phyloP scores from a whole-genome alignment of 2,113 vertebrate species.

The Plecturocebus donacophilus region DNA sequence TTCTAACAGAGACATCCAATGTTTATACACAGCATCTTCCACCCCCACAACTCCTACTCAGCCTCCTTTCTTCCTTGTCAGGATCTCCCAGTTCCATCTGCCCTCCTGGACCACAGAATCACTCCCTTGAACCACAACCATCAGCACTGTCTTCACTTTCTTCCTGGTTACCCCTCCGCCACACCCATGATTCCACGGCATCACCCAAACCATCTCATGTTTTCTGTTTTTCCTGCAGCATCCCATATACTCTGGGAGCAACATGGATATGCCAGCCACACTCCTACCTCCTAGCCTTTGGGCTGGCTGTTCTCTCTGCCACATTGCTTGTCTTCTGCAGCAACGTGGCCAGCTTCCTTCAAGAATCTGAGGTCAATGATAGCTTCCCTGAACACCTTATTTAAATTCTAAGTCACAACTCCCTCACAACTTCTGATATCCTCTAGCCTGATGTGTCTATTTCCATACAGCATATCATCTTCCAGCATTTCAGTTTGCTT shows the following conservation, averaged over 20 bases:
- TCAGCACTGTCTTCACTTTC: background rate
- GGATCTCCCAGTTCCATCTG: background rate
- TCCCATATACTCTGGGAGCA: too few species aligned
- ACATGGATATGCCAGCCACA: background rate
- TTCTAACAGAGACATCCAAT: background rate
- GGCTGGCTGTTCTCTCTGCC: background rate
- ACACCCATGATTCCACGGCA: too few species aligned
- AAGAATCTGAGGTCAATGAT: background rate
- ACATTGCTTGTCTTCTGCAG: background rate
- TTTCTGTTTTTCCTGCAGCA: background rate
- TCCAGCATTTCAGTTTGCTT: background rate
- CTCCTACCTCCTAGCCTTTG: background rate
- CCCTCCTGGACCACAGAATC: background rate
- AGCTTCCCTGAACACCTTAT: background rate
- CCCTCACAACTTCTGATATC: background rate
- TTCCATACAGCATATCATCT: background rate
- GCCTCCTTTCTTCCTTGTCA: background rate
- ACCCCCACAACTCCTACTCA: background rate
- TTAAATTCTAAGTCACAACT: background rate
- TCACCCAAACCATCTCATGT: background rate
- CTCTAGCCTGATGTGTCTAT: background rate
- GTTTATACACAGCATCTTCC: background rate
- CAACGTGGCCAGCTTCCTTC: background rate
- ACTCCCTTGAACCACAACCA: background rate
- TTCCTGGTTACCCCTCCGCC: background rate